Base-by-base conservation (phyloP, 2,113 vertebrate species). In the Oplegnathus fasciatus region DNA sequence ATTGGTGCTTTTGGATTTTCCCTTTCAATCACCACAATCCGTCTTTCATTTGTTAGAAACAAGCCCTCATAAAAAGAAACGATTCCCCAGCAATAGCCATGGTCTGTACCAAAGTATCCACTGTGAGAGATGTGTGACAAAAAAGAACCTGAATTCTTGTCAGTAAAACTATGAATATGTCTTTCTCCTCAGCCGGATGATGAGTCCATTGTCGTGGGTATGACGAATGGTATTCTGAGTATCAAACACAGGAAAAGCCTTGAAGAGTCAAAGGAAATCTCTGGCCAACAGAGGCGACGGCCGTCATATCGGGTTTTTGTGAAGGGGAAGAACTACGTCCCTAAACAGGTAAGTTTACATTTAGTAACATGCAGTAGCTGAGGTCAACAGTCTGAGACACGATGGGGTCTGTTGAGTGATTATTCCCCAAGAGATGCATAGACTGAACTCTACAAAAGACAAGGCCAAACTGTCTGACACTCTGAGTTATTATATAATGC, bases 171-270 rank as follows among this genome's bases (percentile, higher is more conserved):
- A 5, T 72, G 13, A 79, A 42, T 80, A 5, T 83, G 2, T 75
- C 2, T 84, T 46, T 92, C 85, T 64, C 4, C 89, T 54, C 90
- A 99, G 98, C 97, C 98, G 69, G 95, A 97, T 85, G 97, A 99
- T 74, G 95, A 97, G 88, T 96, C 96, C 8, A 93, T 99, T 80
- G 96, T 98, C 11, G 97, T 98, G 14, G 98, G 98, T 68, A 99
- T 99, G 98, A 98, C 98, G 58, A 98, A 98, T 74, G 96, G 98
- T 3, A 96, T 99, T 66, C 81, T 99, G 64, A 99, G 96, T 75
- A 89, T 99, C 79, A 98, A 97, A 92, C 97, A 99, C 87, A 96
- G 96, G 68, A 99, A 97, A 87, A 94, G 91, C 0, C 61, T 80
- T 0, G 97, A 98, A 78, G 94, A 96, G 69, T 97, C 92, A 40